Percentiles rank a stretch among this genome's conserved stretches.
Conservation (phyloP, 2,113 vertebrate genomes). For the Ellobius talpinus region DNA sequence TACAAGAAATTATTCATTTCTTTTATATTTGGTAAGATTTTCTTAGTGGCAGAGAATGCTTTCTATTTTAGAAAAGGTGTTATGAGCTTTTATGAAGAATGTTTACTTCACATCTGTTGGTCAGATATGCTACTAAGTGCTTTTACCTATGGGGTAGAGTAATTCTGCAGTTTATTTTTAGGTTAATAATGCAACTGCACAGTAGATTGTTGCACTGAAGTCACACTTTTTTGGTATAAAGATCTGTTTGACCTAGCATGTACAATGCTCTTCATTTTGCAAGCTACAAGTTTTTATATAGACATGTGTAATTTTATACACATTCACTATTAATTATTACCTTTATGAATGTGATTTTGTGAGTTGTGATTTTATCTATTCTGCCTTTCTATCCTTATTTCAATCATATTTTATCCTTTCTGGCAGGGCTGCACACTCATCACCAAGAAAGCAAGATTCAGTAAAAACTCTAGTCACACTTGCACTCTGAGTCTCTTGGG, state of each 20-base stretch:
- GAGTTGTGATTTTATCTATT: background rate
- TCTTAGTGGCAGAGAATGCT: background rate
- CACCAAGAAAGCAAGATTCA: background rate
- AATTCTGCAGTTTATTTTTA: background rate
- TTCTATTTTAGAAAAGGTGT: background rate
- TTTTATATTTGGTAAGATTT: background rate
- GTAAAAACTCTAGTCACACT: too few species aligned
- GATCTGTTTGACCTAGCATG: background rate
- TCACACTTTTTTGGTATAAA: background rate
- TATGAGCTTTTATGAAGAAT: background rate
- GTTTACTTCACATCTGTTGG: background rate
- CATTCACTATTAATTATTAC: background rate
- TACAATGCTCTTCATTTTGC: background rate
- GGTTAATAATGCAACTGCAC: background rate
- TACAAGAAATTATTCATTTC: background rate
- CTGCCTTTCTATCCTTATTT: background rate
- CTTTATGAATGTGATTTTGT: background rate
- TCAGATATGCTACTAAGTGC: background rate
- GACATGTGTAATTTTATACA: background rate
- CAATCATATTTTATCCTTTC: background rate
- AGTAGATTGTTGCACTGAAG: background rate
- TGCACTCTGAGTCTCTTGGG: background rate
- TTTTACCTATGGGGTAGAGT: background rate
- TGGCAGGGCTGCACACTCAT: background rate
- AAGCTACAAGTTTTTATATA: background rate